Percentiles rank a stretch among this genome's conserved stretches.
Conservation (phyloP, 2,888 invertebrate species). For the Microdon myrmicae region DNA sequence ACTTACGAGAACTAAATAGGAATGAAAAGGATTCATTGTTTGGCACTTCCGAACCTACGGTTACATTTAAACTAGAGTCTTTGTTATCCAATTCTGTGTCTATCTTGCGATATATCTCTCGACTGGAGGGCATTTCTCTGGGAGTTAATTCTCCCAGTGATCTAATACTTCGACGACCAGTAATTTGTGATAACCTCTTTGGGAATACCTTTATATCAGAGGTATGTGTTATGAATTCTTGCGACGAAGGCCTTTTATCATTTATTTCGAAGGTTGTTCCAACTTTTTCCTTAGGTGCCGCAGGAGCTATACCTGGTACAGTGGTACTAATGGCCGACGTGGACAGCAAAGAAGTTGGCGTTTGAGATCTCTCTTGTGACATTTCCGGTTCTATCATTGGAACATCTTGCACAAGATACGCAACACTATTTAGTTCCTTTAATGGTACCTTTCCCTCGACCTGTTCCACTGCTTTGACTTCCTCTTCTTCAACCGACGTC, state of each 20-base stretch:
- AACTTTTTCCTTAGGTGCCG: neutral
- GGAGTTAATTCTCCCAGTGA: conserved; percentile 56
- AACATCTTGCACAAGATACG: neutral
- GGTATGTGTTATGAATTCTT: conserved; percentile 40
- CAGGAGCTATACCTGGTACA: neutral
- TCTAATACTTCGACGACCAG: conserved; percentile 63
- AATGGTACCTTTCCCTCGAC: too few relatives aligned
- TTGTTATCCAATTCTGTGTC: conserved; percentile 62
- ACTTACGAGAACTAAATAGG: conserved; percentile 62
- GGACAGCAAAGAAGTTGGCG: too few relatives aligned
- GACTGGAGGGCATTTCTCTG: conserved; percentile 55
- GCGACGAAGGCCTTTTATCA: neutral
- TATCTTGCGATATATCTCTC: conserved; percentile 60
- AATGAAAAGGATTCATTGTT: conserved; percentile 62
- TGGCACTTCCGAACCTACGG: conserved; percentile 64
- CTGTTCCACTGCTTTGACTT: neutral
- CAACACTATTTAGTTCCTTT: neutral
- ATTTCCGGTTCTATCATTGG: neutral
- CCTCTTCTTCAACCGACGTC: too few relatives aligned
- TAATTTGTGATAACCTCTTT: conserved; percentile 59
- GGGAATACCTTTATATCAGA: conserved; percentile 55
- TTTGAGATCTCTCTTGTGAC: too few relatives aligned
- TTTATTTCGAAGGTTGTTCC: conserved; percentile 1
- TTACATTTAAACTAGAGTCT: conserved; percentile 63
- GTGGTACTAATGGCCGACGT: too few relatives aligned